Conservation (phyloP, 2,797 vertebrate species). For the Thamnophis elegans region DNA sequence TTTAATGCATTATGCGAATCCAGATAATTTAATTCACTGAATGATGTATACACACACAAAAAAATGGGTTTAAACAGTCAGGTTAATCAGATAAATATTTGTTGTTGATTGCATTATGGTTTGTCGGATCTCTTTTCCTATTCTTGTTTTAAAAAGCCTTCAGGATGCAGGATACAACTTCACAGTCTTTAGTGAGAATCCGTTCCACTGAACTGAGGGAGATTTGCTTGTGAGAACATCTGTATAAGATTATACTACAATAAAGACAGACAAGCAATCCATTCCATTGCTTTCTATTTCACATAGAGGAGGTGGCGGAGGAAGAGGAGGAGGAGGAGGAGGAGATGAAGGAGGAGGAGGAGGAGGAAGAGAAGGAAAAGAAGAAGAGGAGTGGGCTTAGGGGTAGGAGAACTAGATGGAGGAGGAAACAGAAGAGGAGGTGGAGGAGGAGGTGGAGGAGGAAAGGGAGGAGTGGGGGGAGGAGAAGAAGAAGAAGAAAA, state of each 20-base stretch:
- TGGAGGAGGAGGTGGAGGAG: background rate
- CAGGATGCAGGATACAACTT: background rate
- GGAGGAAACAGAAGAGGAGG: background rate
- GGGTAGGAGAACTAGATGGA: background rate
- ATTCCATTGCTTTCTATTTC: background rate
- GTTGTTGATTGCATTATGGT: background rate
- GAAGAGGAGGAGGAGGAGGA: background rate
- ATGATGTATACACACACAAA: background rate
- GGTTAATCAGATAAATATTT: background rate
- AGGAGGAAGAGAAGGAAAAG: background rate
- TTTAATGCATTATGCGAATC: background rate
- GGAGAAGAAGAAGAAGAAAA: no score
- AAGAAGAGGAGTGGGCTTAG: background rate
- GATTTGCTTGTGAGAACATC: background rate
- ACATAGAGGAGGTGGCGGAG: background rate
- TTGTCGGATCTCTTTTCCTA: background rate
- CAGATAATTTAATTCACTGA: background rate
- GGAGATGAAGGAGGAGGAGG: background rate
- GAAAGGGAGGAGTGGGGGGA: fast-evolving
- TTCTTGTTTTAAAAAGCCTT: background rate
- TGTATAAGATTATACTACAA: background rate
- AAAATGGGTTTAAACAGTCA: background rate
- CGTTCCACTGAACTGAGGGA: background rate
- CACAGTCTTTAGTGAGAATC: background rate
- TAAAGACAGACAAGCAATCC: background rate